Percentiles rank a stretch among this genome's conserved stretches.
Evolutionary conservation across 2,888 invertebrate genomes (phyloP).

Genomic region (Aspidiotus destructor): DNA sequence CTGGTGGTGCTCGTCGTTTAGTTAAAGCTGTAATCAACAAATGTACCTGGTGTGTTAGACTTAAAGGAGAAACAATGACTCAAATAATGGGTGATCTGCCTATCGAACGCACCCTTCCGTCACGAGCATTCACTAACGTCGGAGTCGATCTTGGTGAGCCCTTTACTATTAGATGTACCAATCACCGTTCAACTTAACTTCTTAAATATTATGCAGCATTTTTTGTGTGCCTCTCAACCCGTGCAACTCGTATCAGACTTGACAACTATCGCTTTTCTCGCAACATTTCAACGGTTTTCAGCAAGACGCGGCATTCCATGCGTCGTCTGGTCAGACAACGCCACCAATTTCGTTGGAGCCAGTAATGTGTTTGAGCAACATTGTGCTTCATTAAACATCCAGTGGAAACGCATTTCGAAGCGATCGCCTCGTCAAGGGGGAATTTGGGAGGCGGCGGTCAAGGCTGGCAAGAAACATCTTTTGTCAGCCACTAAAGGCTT

Average conservation of each 20-base stretch:
- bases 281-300: constrained; percentile 37
- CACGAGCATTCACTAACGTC: constrained; percentile 32
- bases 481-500: too few species aligned
- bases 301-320: constrained; percentile 36
- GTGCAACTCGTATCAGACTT: constrained; percentile 39
- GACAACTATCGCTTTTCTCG: too few species aligned
- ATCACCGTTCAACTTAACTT: neutral
- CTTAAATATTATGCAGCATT: constrained; percentile 21
- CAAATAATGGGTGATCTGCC: too few species aligned
- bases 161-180: constrained; percentile 8
- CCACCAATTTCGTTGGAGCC: constrained; percentile 37
- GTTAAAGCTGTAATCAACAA: neutral
- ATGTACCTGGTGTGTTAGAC: constrained; percentile 22
- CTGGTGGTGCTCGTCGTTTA: neutral
- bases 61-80: too few species aligned
- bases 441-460: constrained; percentile 37
- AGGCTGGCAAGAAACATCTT: neutral
- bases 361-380: neutral
- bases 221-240: constrained; percentile 20
- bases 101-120: constrained; percentile 32
- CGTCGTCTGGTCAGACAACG: constrained; percentile 38
- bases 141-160: constrained; percentile 24
- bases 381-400: too few species aligned
- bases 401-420: constrained; percentile 34
- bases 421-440: constrained; percentile 36